Base-by-base conservation (phyloP, 2,797 vertebrate genomes). In the Rhincodon typus region DNA sequence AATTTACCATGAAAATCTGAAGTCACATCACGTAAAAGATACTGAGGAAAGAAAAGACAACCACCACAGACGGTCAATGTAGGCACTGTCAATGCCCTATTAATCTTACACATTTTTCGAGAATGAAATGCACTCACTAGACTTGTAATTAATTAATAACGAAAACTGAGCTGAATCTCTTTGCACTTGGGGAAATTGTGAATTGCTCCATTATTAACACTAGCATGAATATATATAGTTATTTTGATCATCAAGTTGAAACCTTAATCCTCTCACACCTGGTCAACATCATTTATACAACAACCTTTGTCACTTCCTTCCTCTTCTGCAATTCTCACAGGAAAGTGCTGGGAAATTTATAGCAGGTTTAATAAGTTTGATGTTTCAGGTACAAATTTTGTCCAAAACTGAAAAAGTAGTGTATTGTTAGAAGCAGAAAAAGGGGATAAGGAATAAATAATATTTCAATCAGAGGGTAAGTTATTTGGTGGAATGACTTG, bases 11-110 rank as follows among this genome's bases (percentile, higher is more conserved):
- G 30, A 90, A 90, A 53, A 84, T 84, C 82, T 84, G 38, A 46
- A 25, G 4, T 57, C 87, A 7, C 25, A 46, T 95, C 94, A 94
- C 12, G 0, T 94, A 67, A 57, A 74, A 57, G 42, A 30, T 42
- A 62, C 57, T 88, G n/a, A 67, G 57, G 46, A 94, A 46, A 50
- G 94, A 57, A 95, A 79, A 70, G n/a, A n/a, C n/a, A n/a, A n/a
- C n/a, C n/a, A n/a, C n/a, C n/a, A n/a, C n/a, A n/a, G n/a, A n/a
- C n/a, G n/a, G n/a, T n/a, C n/a, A n/a, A n/a, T n/a, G n/a, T n/a
- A n/a, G n/a, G n/a, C n/a, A n/a, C n/a, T 34, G 30, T 38, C 62
- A 50, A 84, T 95, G 67, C 42, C 53, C 70, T 30, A 53, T 34
- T 77, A 53, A 95, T 74, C 46, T 34, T 25, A 21, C 34, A 66